Evolutionary conservation across 2,113 vertebrate genomes (phyloP), one percentile per base, ranked within the genome.

Genomic region (Myiozetetes cayanensis): DNA sequence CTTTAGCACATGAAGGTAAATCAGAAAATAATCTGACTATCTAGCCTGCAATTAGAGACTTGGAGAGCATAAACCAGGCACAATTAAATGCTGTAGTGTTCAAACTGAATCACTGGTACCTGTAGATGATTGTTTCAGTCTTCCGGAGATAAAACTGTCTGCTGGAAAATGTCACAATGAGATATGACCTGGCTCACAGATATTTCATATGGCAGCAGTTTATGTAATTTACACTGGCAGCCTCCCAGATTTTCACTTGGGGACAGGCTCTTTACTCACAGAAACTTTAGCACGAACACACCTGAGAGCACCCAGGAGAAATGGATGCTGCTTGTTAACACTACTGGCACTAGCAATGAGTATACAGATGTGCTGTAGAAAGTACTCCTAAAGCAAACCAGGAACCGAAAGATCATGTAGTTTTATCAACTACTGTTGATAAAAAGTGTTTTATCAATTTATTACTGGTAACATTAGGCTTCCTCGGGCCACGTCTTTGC

Each of bases 1-100:
- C 71, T 94, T 91, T 30, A 91, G 68, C 59, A 85, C 58, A 91
- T 68, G 73, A 95, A 89, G 74, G 85, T 90, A 97, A 93, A 96
- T 94, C 80, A 91, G 92, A 95, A 93, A 93, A 95, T 92, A 93
- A 96, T 91, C 67, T 85, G 77, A 81, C 91, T 90, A 80, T 58
- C 65, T 92, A 84, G 53, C 31, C 78, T 87, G 73, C 76, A 95
- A 92, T 91, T 89, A 90, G 80, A 87, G 77, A 93, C 67, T 25
- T 86, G 50, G 94, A 89, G 71, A 94, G 78, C 77, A 89, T 53
- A 95, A 82, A 94, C 28, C 50, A 93, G 95, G 75, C 12, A 8
- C 75, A 80, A 35, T 87, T 83, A 94, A 95, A 92, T 70, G 74
- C 39, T 72, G 25, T 5, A 62, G 46, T 8, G 16, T 59, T 87